Evolutionary conservation across 2,888 invertebrate genomes (phyloP).

Genomic region (Zelleria hepariella): DNA sequence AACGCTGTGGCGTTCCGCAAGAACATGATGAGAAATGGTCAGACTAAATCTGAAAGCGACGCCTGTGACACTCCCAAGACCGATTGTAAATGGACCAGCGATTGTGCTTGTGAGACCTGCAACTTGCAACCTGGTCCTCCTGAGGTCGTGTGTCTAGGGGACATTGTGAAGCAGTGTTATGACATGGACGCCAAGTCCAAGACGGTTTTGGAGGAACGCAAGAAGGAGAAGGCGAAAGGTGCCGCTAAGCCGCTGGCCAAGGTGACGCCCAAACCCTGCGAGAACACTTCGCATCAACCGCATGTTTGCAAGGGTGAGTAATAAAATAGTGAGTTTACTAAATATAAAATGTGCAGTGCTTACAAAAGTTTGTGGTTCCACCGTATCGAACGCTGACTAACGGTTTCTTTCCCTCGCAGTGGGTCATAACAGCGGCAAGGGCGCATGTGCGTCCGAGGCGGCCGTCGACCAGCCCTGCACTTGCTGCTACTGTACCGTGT

Average conservation of each 20-base stretch:
- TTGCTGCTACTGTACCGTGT: slow-evolving; percentile 87
- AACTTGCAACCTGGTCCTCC: no score
- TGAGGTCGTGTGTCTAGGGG: slow-evolving; percentile 33
- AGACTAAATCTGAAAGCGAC: slow-evolving; percentile 50
- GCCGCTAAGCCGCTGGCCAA: slow-evolving; percentile 19
- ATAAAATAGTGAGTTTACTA: no score
- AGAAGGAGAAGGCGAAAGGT: slow-evolving; percentile 19
- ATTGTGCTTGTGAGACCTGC: slow-evolving; percentile 47
- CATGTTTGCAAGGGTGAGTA: slow-evolving; percentile 62
- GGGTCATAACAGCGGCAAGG: slow-evolving; percentile 32
- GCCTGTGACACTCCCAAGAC: slow-evolving; percentile 50
- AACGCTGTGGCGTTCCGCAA: slow-evolving; percentile 55
- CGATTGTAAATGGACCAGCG: slow-evolving; percentile 59
- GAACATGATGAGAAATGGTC: slow-evolving; percentile 38
- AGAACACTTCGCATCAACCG: slow-evolving; percentile 52
- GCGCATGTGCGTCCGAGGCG: slow-evolving; percentile 40
- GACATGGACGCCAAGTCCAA: slow-evolving; percentile 24
- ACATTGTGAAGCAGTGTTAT: slow-evolving; percentile 42
- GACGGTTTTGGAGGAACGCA: slow-evolving; percentile 26
- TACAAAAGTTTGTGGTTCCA: no score
- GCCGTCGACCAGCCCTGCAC: slow-evolving; percentile 71
- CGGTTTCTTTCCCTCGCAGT: slow-evolving; percentile 22
- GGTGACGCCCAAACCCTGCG: slow-evolving; percentile 42
- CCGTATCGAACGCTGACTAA: neutral
- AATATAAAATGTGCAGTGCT: no score